Evolutionary conservation across 2,888 invertebrate genomes (phyloP).

Genomic region (Drosophila rubida): DNA sequence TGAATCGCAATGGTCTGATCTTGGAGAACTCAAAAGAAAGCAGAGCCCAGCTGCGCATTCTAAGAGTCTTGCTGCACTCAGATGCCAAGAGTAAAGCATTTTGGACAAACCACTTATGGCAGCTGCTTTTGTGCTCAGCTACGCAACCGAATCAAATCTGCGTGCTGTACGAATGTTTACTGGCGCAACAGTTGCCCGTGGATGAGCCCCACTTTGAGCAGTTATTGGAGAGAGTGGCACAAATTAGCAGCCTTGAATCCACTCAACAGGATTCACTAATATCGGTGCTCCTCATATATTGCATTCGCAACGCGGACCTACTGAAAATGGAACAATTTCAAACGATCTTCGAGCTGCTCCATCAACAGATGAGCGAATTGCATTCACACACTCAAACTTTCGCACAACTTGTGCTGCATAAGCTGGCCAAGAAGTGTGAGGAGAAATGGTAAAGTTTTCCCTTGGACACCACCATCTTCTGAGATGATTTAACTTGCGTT

Average conservation of each 20-base stretch:
- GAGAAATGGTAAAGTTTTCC: background rate
- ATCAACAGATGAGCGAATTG: background rate
- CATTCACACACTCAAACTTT: background rate
- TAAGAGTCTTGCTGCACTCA: background rate
- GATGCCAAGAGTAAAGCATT: background rate
- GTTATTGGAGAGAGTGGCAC: background rate
- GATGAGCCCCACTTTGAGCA: background rate
- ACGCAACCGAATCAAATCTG: slow-evolving; percentile 3
- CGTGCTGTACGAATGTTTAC: background rate
- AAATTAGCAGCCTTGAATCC: background rate
- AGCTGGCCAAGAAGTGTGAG: background rate
- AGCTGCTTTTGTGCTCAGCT: slow-evolving; percentile 4
- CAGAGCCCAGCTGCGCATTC: slow-evolving; percentile 2
- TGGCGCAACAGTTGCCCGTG: background rate
- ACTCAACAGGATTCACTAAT: slow-evolving; percentile 9
- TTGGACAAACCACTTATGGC: background rate
- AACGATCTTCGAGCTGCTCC: background rate
- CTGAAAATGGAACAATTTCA: background rate
- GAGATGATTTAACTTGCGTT: background rate
- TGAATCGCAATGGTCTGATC: background rate
- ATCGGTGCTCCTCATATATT: slow-evolving; percentile 1
- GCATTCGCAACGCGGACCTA: background rate
- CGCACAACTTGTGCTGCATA: background rate
- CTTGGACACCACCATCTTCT: background rate
- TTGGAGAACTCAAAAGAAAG: background rate